Base-by-base conservation (phyloP, 2,888 invertebrate species). In the Branchinecta sandiegonensis region DNA sequence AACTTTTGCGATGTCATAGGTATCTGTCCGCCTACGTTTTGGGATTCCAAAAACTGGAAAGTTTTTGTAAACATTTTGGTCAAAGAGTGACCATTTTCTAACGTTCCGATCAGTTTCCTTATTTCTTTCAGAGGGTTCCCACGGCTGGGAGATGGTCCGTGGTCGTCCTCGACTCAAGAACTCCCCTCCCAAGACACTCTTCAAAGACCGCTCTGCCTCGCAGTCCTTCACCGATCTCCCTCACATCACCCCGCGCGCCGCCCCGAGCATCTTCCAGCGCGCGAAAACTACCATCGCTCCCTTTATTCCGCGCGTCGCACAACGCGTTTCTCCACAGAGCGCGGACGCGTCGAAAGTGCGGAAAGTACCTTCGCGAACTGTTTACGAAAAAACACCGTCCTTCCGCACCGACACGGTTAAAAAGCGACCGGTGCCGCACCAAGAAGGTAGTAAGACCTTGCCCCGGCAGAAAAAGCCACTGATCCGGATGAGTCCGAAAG, bases 81-180 rank as follows among this genome's bases (percentile, higher is more conserved):
- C 6, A 37, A 37, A 37, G 4, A 37, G 37, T 4, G 2, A 37
- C 37, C 37, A 37, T 0, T 37, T 37, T 37, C 37, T 37, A 37
- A 37, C 37, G 5, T 6, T 37, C 37, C 6, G 37, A 37, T 37
- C 37, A 37, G 6, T 37, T 37, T 37, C 37, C 4, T 23, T 37
- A 14, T 56, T 10, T 56, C 17, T 56, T 56, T 17, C 17, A 56
- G 76, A 77, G 65, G 78, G 78, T 67, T 73, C 74, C 64, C 79
- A 79, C 70, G 94, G 94, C 0, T 94, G 94, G 94, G 83, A 92
- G 71, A 94, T 90, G 0, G 94, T 94, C 0, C 87, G 79, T 69
- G 76, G 77, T 64, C 74, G 90, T 74, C 86, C 87, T 66, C 83
- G 87, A 56, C 82, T 81, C 2, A 81, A 89, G 46, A 77, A 83